phyloP scores from a whole-genome alignment of 2,888 invertebrate species.

The Drosophila emarginata region DNA sequence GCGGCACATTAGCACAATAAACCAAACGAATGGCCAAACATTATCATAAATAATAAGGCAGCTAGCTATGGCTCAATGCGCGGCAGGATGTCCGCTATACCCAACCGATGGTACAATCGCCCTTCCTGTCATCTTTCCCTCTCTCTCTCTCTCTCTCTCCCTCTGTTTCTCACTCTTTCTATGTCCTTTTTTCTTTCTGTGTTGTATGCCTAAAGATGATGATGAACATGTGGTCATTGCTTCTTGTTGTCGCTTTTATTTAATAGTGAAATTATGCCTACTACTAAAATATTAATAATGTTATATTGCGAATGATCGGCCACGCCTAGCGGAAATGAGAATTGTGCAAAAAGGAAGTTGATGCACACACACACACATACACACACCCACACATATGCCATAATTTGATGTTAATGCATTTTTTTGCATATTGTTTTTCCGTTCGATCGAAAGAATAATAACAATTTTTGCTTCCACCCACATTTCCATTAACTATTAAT shows the following conservation, averaged over 20 bases:
- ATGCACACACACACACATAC: slow-evolving; percentile 25
- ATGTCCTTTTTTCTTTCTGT: no score
- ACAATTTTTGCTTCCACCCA: not conserved
- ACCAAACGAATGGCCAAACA: slow-evolving; percentile 81
- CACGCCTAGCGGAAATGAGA: slow-evolving; percentile 43
- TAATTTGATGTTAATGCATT: slow-evolving; percentile 68
- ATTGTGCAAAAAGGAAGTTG: slow-evolving; percentile 12
- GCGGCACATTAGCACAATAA: slow-evolving; percentile 82
- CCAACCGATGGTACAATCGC: not conserved
- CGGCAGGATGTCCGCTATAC: slow-evolving; percentile 60
- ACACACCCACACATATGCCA: slow-evolving; percentile 14
- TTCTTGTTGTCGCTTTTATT: slow-evolving; percentile 39
- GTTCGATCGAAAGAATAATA: not conserved
- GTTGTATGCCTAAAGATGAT: slow-evolving; percentile 4
- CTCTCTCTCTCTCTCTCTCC: slow-evolving; percentile 7
- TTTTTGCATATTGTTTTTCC: slow-evolving; percentile 57
- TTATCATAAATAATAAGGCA: slow-evolving; percentile 82
- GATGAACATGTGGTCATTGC: slow-evolving; percentile 22
- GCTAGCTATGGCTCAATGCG: slow-evolving; percentile 61
- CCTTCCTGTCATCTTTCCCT: not conserved
- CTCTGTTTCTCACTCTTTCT: not conserved
- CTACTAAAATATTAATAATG: slow-evolving; percentile 73
- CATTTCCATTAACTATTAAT: slow-evolving; percentile 40
- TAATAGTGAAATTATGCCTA: slow-evolving; percentile 40
- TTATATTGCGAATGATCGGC: slow-evolving; percentile 51